Conservation (phyloP, 1,140 invertebrate species). For the Leptinotarsa defecta region DNA sequence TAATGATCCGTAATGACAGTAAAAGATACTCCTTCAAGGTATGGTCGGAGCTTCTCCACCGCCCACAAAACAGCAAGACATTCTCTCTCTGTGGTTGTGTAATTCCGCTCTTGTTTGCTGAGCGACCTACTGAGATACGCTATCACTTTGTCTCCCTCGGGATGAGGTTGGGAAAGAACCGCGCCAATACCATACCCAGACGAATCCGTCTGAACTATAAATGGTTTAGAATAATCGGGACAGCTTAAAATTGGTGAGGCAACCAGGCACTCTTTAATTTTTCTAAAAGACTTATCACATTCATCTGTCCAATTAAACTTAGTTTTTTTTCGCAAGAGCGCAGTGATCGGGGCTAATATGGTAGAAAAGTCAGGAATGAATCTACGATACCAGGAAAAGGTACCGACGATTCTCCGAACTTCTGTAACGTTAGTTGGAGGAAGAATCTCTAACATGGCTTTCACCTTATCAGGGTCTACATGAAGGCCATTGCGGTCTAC, state of each 20-base stretch:
- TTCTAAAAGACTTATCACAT: slow-evolving; percentile 18
- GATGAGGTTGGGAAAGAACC: slow-evolving; percentile 23
- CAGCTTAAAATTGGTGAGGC: slow-evolving; percentile 12
- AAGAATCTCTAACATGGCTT: slow-evolving; percentile 52
- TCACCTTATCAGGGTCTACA: slow-evolving; percentile 25
- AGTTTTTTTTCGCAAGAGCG: background rate
- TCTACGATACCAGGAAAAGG: slow-evolving; percentile 7
- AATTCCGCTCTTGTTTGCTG: slow-evolving; percentile 54
- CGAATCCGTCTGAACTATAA: slow-evolving; percentile 21
- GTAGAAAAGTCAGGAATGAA: slow-evolving; percentile 5
- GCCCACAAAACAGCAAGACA: slow-evolving; percentile 56
- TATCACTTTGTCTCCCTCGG: slow-evolving; percentile 29
- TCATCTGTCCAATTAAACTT: slow-evolving; percentile 10
- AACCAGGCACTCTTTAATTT: slow-evolving; percentile 17
- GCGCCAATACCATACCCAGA: slow-evolving; percentile 35
- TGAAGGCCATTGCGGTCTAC: slow-evolving; percentile 9
- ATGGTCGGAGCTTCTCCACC: slow-evolving; percentile 55
- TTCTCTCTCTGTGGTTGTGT: slow-evolving; percentile 58
- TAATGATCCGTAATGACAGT: slow-evolving; percentile 58
- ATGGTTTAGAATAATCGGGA: slow-evolving; percentile 10
- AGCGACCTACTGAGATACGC: slow-evolving; percentile 52
- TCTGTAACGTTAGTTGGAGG: slow-evolving; percentile 40
- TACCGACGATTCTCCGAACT: slow-evolving; percentile 26
- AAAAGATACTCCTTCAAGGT: slow-evolving; percentile 56
- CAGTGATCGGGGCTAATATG: background rate